phyloP scores from a whole-genome alignment of 2,888 invertebrate species.

The Trichopoda pennipes region DNA sequence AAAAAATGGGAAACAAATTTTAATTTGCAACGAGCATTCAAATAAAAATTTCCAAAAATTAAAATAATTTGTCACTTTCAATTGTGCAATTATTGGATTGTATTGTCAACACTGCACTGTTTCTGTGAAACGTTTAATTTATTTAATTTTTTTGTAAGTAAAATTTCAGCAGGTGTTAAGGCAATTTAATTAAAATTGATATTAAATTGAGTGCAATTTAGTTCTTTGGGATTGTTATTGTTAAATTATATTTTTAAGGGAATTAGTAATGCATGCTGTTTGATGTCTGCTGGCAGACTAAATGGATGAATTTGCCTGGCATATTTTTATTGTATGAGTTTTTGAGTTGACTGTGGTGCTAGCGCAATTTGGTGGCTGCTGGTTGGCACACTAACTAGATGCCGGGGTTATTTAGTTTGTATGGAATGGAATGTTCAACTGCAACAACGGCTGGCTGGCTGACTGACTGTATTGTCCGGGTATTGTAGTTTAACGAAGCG shows the following conservation, averaged over 20 bases:
- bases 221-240: not conserved
- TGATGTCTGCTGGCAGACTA: slow-evolving; percentile 61
- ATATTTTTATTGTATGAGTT: slow-evolving; percentile 15
- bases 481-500: slow-evolving; percentile 65
- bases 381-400: slow-evolving; percentile 38
- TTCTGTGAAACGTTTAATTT: not conserved
- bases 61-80: not conserved
- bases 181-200: not conserved
- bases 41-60: not conserved
- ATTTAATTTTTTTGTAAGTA: not conserved
- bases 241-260: slow-evolving; percentile 24
- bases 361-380: slow-evolving; percentile 40
- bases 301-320: slow-evolving; percentile 51
- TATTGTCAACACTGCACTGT: not conserved
- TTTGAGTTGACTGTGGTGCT: slow-evolving; percentile 17
- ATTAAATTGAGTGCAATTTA: slow-evolving; percentile 8
- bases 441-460: slow-evolving; percentile 2
- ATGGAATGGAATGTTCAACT: slow-evolving; percentile 32
- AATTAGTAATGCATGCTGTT: slow-evolving; percentile 54
- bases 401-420: slow-evolving; percentile 24
- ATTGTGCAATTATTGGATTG: not conserved
- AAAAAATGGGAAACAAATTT: too few species aligned
- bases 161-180: not conserved
- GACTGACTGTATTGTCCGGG: slow-evolving; percentile 49
- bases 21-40: too few species aligned